phyloP scores from a whole-genome alignment of 2,888 invertebrate genomes.

The Coremacera marginata region DNA sequence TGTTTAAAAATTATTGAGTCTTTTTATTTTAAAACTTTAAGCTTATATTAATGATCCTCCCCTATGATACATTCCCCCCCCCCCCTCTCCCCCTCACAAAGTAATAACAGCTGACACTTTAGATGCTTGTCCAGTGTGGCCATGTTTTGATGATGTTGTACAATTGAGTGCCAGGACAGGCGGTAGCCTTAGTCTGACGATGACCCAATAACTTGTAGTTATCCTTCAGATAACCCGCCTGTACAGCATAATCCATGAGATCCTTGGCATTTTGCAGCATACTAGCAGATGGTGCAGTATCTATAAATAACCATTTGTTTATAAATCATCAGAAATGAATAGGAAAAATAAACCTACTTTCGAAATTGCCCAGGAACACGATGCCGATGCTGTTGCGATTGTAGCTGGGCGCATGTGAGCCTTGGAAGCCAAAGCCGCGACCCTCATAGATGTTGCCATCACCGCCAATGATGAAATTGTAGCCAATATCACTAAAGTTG shows the following conservation, averaged over 20 bases:
- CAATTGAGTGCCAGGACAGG: constrained; percentile 77
- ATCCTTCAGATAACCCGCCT: constrained; percentile 72
- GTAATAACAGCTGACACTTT: constrained; percentile 5
- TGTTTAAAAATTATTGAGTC: no score
- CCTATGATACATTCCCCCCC: neutral
- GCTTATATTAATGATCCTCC: neutral
- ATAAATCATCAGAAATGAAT: neutral
- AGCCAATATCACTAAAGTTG: constrained; percentile 79
- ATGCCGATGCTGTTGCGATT: constrained; percentile 79
- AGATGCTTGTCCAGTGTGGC: constrained; percentile 70
- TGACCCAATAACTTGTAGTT: constrained; percentile 78
- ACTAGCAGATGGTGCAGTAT: constrained; percentile 71
- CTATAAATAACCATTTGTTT: constrained; percentile 63
- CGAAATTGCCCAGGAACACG: constrained; percentile 74
- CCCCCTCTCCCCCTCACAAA: neutral
- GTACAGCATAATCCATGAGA: constrained; percentile 74
- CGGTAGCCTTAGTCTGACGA: constrained; percentile 73
- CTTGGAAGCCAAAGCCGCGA: constrained; percentile 77
- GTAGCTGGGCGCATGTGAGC: constrained; percentile 79
- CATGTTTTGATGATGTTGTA: constrained; percentile 75
- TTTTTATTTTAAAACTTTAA: neutral
- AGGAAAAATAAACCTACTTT: constrained; percentile 50
- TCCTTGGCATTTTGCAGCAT: constrained; percentile 75
- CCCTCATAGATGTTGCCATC: constrained; percentile 80
- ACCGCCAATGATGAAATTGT: constrained; percentile 80